These are phyloP conservation scores for Hesperia comma DNA, from an alignment of 2,888 invertebrate genomes.

Conservation along the genomic window DNA sequence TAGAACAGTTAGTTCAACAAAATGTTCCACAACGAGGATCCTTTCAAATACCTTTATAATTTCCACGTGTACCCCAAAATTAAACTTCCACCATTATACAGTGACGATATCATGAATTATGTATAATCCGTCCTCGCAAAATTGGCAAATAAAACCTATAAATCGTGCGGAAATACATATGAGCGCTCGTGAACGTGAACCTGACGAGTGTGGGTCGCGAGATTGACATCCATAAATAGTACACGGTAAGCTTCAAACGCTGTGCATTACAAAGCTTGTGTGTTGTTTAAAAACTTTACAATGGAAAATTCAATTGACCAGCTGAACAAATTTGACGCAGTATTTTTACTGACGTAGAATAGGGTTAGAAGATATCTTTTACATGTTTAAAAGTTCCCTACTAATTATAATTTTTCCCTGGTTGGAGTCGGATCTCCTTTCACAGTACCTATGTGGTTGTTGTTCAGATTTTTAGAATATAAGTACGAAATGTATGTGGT, in stretches of 20 bases:
- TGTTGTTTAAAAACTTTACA: not conserved
- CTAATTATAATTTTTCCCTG: too few species aligned
- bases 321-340: slow-evolving; percentile 3
- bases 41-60: too few species aligned
- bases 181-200: slow-evolving; percentile 41
- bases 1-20: too few species aligned
- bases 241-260: slow-evolving; percentile 4
- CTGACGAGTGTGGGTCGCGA: slow-evolving; percentile 31
- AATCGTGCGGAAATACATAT: slow-evolving; percentile 47
- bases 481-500: too few species aligned
- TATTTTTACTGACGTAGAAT: not conserved
- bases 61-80: too few species aligned
- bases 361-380: not conserved
- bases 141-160: slow-evolving; percentile 39
- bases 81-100: too few species aligned
- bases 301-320: not conserved
- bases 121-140: slow-evolving; percentile 19
- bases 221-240: slow-evolving; percentile 33
- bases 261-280: not conserved
- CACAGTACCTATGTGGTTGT: too few species aligned
- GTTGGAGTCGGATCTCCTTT: too few species aligned
- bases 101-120: not conserved
- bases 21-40: too few species aligned
- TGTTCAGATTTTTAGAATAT: too few species aligned
- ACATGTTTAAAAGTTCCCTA: too few species aligned